A percentile compares a stretch with the other conserved stretches of the same genome.
These are phyloP conservation scores for Morbakka virulenta DNA, from an alignment of 30 jellyfish, hydroid and myxozoan species.

Conservation along the genomic window DNA sequence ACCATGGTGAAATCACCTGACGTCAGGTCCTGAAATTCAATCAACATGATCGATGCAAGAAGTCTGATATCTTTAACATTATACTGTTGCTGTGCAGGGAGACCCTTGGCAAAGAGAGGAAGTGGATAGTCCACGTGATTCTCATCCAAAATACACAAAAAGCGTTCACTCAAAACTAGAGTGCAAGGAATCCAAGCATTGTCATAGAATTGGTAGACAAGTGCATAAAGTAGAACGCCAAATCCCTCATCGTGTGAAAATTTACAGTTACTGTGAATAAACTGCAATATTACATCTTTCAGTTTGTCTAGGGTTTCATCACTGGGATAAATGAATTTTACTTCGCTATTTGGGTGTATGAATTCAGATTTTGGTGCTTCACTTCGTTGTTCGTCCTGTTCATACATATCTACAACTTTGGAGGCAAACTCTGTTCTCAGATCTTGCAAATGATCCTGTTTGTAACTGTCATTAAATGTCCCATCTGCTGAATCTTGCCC, in stretches of 20 bases:
- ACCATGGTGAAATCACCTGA: slow-evolving; percentile 67
- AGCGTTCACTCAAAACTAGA: slow-evolving; percentile 69
- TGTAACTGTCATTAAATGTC: slow-evolving; percentile 48
- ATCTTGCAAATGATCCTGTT: slow-evolving; percentile 42
- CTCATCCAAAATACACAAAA: slow-evolving; percentile 64
- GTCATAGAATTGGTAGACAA: slow-evolving; percentile 51
- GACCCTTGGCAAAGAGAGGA: slow-evolving; percentile 78
- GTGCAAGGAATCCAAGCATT: slow-evolving; percentile 66
- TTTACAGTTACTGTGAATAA: slow-evolving; percentile 5
- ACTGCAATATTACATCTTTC: slow-evolving; percentile 44
- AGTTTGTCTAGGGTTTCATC: slow-evolving; percentile 85
- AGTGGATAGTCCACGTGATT: slow-evolving; percentile 85
- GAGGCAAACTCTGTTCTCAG: too few relatives aligned
- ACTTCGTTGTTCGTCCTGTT: slow-evolving; percentile 52
- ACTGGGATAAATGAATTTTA: slow-evolving; percentile 84
- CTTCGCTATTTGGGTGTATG: slow-evolving; percentile 70
- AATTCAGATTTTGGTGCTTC: slow-evolving; percentile 74
- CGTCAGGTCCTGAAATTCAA: slow-evolving; percentile 73
- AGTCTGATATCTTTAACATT: slow-evolving; percentile 61
- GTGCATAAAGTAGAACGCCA: slow-evolving; percentile 50
- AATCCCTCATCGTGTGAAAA: slow-evolving; percentile 41
- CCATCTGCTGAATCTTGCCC: slow-evolving; percentile 37
- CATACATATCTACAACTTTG: too few relatives aligned
- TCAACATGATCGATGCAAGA: slow-evolving; percentile 55
- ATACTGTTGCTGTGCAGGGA: slow-evolving; percentile 83